Percentiles rank a stretch among this genome's conserved stretches.
Evolutionary conservation across 2,888 invertebrate genomes (phyloP).

Genomic region (Chrysotoxum bicinctum): DNA sequence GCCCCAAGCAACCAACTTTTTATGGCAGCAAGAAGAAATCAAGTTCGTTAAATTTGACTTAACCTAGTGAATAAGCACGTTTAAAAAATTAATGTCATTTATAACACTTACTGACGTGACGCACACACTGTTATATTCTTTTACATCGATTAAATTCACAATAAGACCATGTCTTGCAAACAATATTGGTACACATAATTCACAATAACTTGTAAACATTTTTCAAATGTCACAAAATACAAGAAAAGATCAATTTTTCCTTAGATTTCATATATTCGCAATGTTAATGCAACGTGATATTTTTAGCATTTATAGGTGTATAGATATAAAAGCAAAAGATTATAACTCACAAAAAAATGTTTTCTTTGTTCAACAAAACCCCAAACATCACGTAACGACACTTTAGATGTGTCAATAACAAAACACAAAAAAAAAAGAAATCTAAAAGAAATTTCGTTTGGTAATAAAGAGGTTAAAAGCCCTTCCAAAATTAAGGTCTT

Average conservation of each 20-base stretch:
- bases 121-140: background rate
- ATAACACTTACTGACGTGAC: no score
- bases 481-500: background rate
- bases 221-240: background rate
- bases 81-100: no score
- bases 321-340: background rate
- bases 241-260: background rate
- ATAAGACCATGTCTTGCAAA: background rate
- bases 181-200: background rate
- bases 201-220: background rate
- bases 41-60: no score
- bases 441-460: background rate
- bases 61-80: no score
- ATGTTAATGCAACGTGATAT: background rate
- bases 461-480: background rate
- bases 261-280: background rate
- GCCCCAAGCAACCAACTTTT: no score
- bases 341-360: background rate
- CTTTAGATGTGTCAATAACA: background rate
- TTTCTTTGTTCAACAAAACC: background rate
- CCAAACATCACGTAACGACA: background rate
- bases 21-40: no score
- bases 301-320: background rate
- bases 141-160: background rate
- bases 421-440: background rate